Base-by-base conservation (phyloP, 2,113 vertebrate genomes). In the Grantiella picta region DNA sequence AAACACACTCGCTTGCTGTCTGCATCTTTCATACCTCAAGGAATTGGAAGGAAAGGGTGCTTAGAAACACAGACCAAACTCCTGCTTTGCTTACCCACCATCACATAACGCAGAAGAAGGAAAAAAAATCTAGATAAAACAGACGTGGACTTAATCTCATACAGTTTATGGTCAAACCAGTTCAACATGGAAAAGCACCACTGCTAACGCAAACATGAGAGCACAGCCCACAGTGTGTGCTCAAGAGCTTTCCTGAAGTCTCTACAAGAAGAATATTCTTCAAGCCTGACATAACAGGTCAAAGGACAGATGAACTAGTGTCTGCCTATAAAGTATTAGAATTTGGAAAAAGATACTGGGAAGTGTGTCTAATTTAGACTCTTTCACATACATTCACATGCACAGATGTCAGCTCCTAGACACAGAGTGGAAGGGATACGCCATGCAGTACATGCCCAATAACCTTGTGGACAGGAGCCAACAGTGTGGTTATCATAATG, bases 141-240 rank as follows among this genome's bases (percentile, higher is more conserved):
- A 94, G 68, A 83, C 7, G 5, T 70, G 54, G 76, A 88, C 71
- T 83, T 89, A 83, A 86, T 68, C 60, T 90, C 6, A 1, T 33
- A 24, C 6, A 86, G 71, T 65, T 90, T 45, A 93, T 5, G 8
- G 94, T 93, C 88, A 90, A 95, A 95, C 94, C 85, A 88, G 92
- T 97, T 89, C 56, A 90, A 94, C 92, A 49, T 36, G 86, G 75
- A 91, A 95, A 89, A 93, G 82, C 69, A 68, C 76, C 76, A 38
- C 25, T 44, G 14, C 86, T 84, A 95, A 93, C 21, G n/a, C 82
- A 93, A 95, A 92, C 82, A 90, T 9, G 61, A 86, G 25, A 83
- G 47, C 45, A 18, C 1, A 63, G 82, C 61, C 64, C 66, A 53
- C 66, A 85, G 5, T 15, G 36, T 60, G 60, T 60, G 80, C 60